Evolutionary conservation across 2,113 vertebrate genomes (phyloP), one percentile per base, ranked within the genome.

Genomic region (Vireo altiloquus): DNA sequence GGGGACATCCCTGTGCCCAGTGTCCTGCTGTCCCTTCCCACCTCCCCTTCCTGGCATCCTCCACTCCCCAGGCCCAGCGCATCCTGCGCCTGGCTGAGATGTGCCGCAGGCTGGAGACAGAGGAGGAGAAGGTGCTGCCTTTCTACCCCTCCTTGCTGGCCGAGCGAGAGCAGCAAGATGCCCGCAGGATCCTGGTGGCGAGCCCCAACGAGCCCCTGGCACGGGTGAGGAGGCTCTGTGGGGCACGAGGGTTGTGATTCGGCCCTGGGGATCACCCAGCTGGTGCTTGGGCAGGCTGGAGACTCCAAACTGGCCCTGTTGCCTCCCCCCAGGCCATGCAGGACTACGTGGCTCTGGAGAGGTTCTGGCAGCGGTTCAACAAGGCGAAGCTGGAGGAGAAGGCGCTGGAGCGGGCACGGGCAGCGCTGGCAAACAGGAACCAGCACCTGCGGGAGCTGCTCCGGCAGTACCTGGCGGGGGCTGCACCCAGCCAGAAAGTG

Each of bases 91-190:
- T 98, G 93, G 97, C 98, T 9, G 98, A 99, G 96, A 97, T 98
- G 97, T 99, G 98, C 89, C 97, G 98, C 61, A 98, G 97, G 92
- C 94, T 98, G 91, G 98, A 99, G 96, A 98, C 98, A 0, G 98
- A 99, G 74, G 98, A 98, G 85, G 98, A 99, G 95, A 99, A 99
- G 83, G 98, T 99, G 52, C 93, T 99, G 81, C 99, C 98, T 4
- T 99, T 99, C 96, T 98, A 98, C 80, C 42, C 84, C 2, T 98
- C 98, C 49, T 97, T 92, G 0, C 77, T 99, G 89, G 96, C 52
- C 1, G 68, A 97, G 4, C 56, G 74, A 30, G 98, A 99, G 75
- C 93, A 96, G 89, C 70, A 19, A 13, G 89, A 97, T 1, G 95
- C 50, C 9, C 94, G 27, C 39, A 64, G 6, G 17, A 33, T 92